Evolutionary conservation across 2,888 invertebrate species (phyloP).

Genomic region (Dicyrtomina minuta): DNA sequence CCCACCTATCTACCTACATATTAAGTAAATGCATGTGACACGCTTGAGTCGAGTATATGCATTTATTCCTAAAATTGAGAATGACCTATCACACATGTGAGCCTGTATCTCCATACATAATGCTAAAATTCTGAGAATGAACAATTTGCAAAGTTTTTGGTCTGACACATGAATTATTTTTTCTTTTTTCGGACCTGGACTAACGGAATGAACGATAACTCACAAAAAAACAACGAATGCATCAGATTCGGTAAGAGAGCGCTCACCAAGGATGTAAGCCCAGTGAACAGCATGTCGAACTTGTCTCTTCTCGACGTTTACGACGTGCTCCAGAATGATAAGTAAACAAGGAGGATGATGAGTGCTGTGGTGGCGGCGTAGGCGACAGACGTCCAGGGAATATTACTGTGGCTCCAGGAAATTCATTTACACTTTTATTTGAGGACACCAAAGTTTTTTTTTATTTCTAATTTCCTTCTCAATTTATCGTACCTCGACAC

Average conservation of each 20-base stretch:
- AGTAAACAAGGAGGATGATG: slow-evolving; percentile 21
- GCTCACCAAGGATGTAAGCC: slow-evolving; percentile 26
- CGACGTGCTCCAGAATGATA: slow-evolving; percentile 33
- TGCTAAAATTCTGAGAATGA: neutral
- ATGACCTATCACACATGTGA: neutral
- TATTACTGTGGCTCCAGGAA: slow-evolving; percentile 21
- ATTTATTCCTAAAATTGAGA: too few species aligned
- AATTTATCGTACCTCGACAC: neutral
- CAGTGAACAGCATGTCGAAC: slow-evolving; percentile 29
- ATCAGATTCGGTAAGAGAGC: slow-evolving; percentile 39
- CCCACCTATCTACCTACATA: too few species aligned
- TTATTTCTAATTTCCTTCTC: slow-evolving; percentile 5
- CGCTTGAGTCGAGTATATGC: too few species aligned
- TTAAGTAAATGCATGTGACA: too few species aligned
- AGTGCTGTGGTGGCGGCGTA: neutral
- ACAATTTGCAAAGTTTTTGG: too few species aligned
- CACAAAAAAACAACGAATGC: too few species aligned
- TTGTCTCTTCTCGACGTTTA: slow-evolving; percentile 31
- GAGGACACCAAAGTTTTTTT: slow-evolving; percentile 1
- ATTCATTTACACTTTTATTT: neutral
- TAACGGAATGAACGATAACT: too few species aligned
- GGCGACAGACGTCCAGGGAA: slow-evolving; percentile 26
- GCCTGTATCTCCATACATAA: neutral
- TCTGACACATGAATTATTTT: too few species aligned
- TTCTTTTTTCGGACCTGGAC: too few species aligned